phyloP scores from a whole-genome alignment of 2,888 invertebrate genomes.

The Conops quadrifasciatus region DNA sequence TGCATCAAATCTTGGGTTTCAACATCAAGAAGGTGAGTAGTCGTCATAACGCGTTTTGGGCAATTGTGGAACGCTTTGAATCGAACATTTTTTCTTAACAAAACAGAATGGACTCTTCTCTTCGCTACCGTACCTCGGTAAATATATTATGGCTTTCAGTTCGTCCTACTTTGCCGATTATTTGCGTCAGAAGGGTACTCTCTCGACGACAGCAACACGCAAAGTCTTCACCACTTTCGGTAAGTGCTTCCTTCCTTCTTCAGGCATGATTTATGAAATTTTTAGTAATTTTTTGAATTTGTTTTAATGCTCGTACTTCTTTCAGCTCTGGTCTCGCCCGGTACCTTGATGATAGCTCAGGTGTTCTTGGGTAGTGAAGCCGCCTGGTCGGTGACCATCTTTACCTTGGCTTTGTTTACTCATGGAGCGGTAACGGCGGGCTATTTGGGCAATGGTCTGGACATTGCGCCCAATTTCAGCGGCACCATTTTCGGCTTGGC shows the following conservation, averaged over 20 bases:
- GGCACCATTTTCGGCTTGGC: slow-evolving; percentile 89
- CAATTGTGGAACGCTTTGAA: no score
- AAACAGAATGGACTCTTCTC: slow-evolving; percentile 82
- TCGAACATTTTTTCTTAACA: slow-evolving; percentile 37
- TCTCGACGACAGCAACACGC: slow-evolving; percentile 79
- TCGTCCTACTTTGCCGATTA: slow-evolving; percentile 80
- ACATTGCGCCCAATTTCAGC: slow-evolving; percentile 89
- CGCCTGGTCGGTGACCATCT: slow-evolving; percentile 78
- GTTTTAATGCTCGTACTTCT: slow-evolving; percentile 24
- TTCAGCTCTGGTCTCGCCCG: slow-evolving; percentile 72
- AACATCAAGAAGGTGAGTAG: slow-evolving; percentile 78
- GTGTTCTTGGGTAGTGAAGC: slow-evolving; percentile 77
- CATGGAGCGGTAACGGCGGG: slow-evolving; percentile 89
- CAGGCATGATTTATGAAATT: no score
- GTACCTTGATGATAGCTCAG: slow-evolving; percentile 78
- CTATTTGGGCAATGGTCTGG: slow-evolving; percentile 84
- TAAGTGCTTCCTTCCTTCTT: slow-evolving; percentile 58
- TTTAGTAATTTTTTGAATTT: no score
- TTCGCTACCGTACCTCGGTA: slow-evolving; percentile 86
- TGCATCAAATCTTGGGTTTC: slow-evolving; percentile 80
- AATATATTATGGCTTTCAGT: slow-evolving; percentile 80
- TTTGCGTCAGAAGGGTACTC: slow-evolving; percentile 72
- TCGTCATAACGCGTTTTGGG: background rate
- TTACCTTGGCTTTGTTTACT: slow-evolving; percentile 81
- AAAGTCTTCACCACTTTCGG: slow-evolving; percentile 74